Base-by-base conservation (phyloP, 2,113 vertebrate genomes). In the Lagenorhynchus albirostris region DNA sequence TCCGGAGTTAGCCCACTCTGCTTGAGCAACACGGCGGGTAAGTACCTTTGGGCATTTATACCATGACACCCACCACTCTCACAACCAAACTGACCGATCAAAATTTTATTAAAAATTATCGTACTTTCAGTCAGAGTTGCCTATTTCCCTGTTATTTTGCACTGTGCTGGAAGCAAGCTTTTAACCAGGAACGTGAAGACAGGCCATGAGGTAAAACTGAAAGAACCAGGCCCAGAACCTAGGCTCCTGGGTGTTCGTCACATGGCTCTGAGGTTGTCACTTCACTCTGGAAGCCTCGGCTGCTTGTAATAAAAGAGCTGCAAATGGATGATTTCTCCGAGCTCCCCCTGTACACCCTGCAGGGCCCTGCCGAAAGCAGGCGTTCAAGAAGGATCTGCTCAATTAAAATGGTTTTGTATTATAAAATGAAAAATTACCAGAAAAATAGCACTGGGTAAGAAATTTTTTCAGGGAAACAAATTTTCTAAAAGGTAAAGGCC, bases 291-390 rank as follows among this genome's bases (percentile, higher is more conserved):
- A 62, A 62, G 21, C 36, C 41, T 68, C 1, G 1, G 63, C 41
- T 50, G n/a, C 33, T 67, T 0, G 41, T 29, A 1, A 6, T 68
- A 38, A 81, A 80, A 85, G 10, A 71, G 8, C 10, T 0, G 4
- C 31, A 47, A 36, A 29, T 0, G 47, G 33, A 8, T 7, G 47
- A 23, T 4, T 25, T 41, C 47, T n/a, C 83, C 12, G n/a, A 6
- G 36, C 5, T 31, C 80, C 62, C 1, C 36, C 2, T 21, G 3
- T 13, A 7, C 0, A 0, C 5, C 6, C 47, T 2, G 11, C 38
- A 82, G 14, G 38, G 33, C 15, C 33, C 25, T 29, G 20, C 2
- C 5, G 60, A 13, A 44, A n/a, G 23, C 0, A 17, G 55, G 38
- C 50, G 8, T 11, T 89, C 3, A 18, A 33, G 53, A 63, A 92